phyloP scores from a whole-genome alignment of 1,140 invertebrate genomes.

The Lepidostoma basale region DNA sequence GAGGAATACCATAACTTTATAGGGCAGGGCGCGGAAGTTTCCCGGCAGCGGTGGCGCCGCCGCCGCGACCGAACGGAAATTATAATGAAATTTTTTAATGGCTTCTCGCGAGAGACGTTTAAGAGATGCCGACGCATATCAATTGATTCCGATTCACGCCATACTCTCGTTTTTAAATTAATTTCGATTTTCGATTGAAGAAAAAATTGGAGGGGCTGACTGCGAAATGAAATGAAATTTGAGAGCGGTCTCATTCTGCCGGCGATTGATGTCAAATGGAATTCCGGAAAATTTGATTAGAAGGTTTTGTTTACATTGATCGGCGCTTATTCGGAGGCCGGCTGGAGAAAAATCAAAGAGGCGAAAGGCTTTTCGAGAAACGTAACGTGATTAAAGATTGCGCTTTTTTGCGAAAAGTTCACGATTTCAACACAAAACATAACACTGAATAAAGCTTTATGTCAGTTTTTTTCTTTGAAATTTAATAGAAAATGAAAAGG shows the following conservation, averaged over 20 bases:
- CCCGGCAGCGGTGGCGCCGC: too few relatives aligned
- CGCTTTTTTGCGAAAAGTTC: not conserved
- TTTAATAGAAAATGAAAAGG: too few relatives aligned
- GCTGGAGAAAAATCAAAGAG: not conserved
- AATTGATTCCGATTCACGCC: conserved; percentile 42
- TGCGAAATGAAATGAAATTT: conserved; percentile 27
- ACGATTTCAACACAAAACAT: not conserved
- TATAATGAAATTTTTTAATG: conserved; percentile 43
- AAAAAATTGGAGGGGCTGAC: conserved; percentile 16
- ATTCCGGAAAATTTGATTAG: conserved; percentile 27
- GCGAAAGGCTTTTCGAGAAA: not conserved
- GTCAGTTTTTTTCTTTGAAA: too few relatives aligned
- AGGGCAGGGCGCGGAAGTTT: conserved; percentile 11
- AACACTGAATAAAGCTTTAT: too few relatives aligned
- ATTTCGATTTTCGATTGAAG: conserved; percentile 22
- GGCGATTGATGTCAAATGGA: conserved; percentile 30
- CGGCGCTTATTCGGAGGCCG: not conserved
- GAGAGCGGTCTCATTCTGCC: conserved; percentile 11
- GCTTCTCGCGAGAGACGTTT: conserved; percentile 37
- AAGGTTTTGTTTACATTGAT: conserved; percentile 17
- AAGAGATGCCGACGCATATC: conserved; percentile 39
- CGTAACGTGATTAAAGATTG: not conserved
- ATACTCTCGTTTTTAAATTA: conserved; percentile 25
- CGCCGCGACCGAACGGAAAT: conserved; percentile 20
- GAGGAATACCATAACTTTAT: conserved; percentile 28